A percentile compares a stretch with the other conserved stretches of the same genome.
Conservation (phyloP, 2,113 vertebrate genomes). For the Ictidomys tridecemlineatus region DNA sequence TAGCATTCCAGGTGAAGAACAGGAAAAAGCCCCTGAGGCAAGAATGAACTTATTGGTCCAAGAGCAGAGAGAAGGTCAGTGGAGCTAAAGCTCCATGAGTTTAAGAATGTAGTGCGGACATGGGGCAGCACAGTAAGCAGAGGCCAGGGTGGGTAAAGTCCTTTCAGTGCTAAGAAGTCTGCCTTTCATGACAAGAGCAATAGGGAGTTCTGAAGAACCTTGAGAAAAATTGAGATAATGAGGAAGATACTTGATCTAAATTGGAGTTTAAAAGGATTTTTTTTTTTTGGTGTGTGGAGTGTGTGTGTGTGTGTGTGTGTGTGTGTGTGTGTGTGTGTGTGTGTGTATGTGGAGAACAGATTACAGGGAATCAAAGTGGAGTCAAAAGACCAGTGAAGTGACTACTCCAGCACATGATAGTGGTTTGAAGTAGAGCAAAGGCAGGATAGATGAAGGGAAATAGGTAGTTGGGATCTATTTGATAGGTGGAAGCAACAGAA, state of each 20-base stretch:
- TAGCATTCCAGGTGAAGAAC: background rate
- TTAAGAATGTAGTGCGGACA: background rate
- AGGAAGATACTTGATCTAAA: background rate
- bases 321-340: no score
- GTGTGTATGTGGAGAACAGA: background rate
- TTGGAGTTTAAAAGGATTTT: slow-evolving; percentile 7
- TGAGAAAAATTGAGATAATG: background rate
- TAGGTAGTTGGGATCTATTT: background rate
- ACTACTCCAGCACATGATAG: background rate
- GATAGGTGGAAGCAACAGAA: background rate
- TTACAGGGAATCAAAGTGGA: background rate
- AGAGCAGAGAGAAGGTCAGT: background rate
- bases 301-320: no score
- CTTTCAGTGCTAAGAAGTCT: background rate
- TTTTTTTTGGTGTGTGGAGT: background rate
- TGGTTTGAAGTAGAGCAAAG: background rate
- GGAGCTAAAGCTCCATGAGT: background rate
- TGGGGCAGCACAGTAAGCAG: rapidly evolving
- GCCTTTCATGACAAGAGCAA: background rate
- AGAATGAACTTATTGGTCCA: background rate
- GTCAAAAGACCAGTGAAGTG: background rate
- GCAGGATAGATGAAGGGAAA: background rate
- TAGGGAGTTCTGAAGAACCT: background rate
- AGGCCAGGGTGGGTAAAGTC: background rate
- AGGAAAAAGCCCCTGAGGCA: background rate